These are phyloP conservation scores for Charina bottae DNA, from an alignment of 2,113 vertebrate genomes.

Conservation along the genomic window DNA sequence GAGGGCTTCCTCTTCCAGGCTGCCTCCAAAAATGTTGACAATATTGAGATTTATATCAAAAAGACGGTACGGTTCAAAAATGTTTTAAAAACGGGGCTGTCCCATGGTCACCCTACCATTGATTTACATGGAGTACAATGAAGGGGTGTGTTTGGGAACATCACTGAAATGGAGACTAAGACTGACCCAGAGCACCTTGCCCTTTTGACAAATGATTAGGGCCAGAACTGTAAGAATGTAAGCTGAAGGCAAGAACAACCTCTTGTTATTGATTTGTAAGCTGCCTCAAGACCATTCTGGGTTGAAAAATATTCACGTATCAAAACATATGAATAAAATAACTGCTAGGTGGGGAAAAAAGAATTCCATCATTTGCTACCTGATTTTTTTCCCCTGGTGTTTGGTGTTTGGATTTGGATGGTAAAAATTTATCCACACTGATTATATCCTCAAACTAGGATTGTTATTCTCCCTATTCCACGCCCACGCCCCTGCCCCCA, in stretches of 20 bases:
- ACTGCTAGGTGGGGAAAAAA: neutral
- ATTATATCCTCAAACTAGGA: neutral
- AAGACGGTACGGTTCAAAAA: too few relatives aligned
- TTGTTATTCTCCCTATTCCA: neutral
- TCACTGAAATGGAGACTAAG: neutral
- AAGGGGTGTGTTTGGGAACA: neutral
- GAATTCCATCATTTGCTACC: neutral
- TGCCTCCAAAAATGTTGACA: too few relatives aligned
- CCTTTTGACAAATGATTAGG: neutral
- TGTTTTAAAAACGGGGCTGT: too few relatives aligned
- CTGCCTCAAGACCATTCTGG: neutral
- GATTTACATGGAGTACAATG: neutral
- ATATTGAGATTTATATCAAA: too few relatives aligned
- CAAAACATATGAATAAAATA: neutral
- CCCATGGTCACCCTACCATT: too few relatives aligned
- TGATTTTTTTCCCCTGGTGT: neutral
- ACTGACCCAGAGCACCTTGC: neutral
- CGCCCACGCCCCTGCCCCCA: neutral
- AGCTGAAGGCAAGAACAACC: neutral
- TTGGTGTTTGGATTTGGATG: neutral
- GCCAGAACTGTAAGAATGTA: neutral
- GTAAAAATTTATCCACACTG: neutral
- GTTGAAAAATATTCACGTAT: neutral
- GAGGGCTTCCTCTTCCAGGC: too few relatives aligned
- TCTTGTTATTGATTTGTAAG: neutral